phyloP scores from a whole-genome alignment of 2,797 vertebrate genomes.

The Synaphobranchus kaupii region DNA sequence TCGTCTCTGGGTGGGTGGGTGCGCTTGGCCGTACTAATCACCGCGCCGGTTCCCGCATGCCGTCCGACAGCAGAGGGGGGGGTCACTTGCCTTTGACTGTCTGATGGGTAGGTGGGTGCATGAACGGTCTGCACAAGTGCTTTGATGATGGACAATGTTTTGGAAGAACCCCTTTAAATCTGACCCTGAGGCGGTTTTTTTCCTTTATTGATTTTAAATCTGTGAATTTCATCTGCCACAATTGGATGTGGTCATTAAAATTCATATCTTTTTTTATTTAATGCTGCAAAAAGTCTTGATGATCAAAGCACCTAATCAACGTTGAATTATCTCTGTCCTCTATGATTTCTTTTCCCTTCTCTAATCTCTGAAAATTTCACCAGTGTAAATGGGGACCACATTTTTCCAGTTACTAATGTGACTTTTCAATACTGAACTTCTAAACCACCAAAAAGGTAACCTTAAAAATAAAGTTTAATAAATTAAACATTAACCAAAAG shows the following conservation, averaged over 20 bases:
- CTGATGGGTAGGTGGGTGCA: not conserved
- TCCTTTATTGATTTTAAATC: not conserved
- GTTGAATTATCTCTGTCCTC: constrained; percentile 23
- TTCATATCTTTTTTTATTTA: not conserved
- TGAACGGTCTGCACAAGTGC: not conserved
- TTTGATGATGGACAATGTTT: constrained; percentile 1
- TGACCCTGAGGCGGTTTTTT: not conserved
- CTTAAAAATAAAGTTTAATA: not conserved
- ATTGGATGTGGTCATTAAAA: not conserved
- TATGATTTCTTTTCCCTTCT: constrained; percentile 30
- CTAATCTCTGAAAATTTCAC: constrained; percentile 65
- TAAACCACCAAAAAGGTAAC: constrained; percentile 14
- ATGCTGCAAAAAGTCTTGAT: not conserved
- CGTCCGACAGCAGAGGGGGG: not conserved
- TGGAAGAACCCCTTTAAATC: not conserved
- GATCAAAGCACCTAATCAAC: constrained; percentile 39
- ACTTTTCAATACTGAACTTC: not conserved
- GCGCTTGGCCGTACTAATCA: not conserved
- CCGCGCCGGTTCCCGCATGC: not conserved
- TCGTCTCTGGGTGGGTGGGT: not conserved
- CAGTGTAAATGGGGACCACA: constrained; percentile 64
- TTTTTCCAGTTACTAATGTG: constrained; percentile 26
- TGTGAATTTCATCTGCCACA: not conserved
- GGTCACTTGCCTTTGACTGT: not conserved
- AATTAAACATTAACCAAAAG: constrained; percentile 8